These are phyloP conservation scores for Amphiprion clarkii DNA, from an alignment of 2,797 vertebrate species.

Conservation along the genomic window DNA sequence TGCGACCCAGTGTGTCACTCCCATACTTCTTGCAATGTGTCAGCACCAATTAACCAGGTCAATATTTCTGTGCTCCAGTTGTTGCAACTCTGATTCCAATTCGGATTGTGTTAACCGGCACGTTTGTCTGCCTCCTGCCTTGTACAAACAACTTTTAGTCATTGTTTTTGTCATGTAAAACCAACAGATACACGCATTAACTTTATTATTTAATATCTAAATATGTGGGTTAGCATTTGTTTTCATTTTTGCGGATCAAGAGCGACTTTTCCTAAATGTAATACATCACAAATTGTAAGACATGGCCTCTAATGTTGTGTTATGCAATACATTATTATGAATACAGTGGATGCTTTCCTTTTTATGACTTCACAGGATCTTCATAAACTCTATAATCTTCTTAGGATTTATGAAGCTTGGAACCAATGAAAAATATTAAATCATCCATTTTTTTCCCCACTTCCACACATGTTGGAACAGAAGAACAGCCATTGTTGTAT, in stretches of 20 bases:
- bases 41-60: conserved; percentile 75
- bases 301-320: conserved; percentile 13
- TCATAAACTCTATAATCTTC: conserved; percentile 63
- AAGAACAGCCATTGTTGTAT: conserved; percentile 24
- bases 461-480: conserved; percentile 27
- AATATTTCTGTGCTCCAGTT: conserved; percentile 70
- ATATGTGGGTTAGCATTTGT: not conserved
- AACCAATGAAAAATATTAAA: conserved; percentile 62
- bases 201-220: not conserved
- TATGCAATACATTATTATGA: conserved; percentile 32
- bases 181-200: not conserved
- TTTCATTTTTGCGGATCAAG: conserved; percentile 1
- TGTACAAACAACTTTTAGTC: not conserved
- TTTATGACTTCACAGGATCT: conserved; percentile 61
- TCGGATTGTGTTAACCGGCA: conserved; percentile 9
- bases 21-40: conserved; percentile 62
- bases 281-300: not conserved
- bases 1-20: conserved; percentile 45
- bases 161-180: conserved; percentile 12
- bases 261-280: conserved; percentile 12
- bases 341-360: conserved; percentile 50
- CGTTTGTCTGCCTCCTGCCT: conserved; percentile 1
- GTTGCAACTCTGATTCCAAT: conserved; percentile 46
- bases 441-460: conserved; percentile 45
- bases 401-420: conserved; percentile 65